Base-by-base conservation (phyloP, 2,888 invertebrate species). In the Leptinotarsa haldemani region DNA sequence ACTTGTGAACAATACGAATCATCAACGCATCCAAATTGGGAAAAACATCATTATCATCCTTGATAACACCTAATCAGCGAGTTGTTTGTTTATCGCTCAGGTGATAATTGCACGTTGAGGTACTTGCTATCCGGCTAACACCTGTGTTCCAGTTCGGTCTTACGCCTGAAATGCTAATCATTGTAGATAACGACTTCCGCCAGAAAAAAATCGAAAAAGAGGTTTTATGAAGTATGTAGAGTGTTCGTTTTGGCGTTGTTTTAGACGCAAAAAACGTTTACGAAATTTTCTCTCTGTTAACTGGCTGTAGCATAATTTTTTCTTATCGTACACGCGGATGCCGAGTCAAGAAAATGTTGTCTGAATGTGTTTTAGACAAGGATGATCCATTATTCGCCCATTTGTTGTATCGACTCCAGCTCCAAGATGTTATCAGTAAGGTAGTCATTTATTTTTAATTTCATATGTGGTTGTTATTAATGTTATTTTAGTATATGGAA, bases 331-430 rank as follows among this genome's bases (percentile, higher is more conserved):
- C 25, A 25, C 30, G 5, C 15, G 30, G 5, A 3, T 25, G 22
- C 30, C 56, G 56, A 61, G 5, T 48, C 56, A 15, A 16, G 40
- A 67, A 65, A 64, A 78, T 78, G 78, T 74, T 78, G 63, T 53
- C 70, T 65, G 78, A 78, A 70, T 71, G 75, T 22, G 58, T 52
- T 48, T 61, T 72, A 50, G 73, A 78, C 46, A 72, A 78, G 16
- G 71, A 76, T 66, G 77, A 79, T 77, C 79, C 79, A 1, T 61
- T 77, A 20, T 77, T 74, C 52, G 30, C 52, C 53, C 58, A 71
- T 50, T 47, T 74, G n/a, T 70, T 67, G 50, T 69, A 70, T 20
- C 74, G 69, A 53, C 56, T 77, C 50, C 67, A 66, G 5, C 63
- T 77, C 53, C 75, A 73, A 18, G 72, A 77, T 70, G 70, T 70